Conservation (phyloP, 2,113 vertebrate species). For the Anarrhichthys ocellatus region DNA sequence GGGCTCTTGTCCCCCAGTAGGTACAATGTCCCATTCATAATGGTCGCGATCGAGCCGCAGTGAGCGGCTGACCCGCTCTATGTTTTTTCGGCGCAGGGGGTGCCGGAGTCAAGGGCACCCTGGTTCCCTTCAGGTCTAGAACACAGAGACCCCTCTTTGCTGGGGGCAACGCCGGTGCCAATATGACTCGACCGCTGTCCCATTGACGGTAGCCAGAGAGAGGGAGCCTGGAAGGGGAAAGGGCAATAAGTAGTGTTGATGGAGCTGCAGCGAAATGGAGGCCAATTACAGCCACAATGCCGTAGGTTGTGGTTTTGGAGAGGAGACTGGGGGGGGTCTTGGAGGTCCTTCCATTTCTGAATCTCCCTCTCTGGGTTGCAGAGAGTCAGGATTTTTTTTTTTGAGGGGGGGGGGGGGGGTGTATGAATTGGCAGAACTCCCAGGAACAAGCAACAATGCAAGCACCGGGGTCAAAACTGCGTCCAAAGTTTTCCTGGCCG, state of each 20-base stretch:
- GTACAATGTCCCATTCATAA: conserved; percentile 83
- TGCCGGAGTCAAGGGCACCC: conserved; percentile 51
- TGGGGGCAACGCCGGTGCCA: conserved; percentile 26
- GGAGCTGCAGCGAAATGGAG: conserved; percentile 50
- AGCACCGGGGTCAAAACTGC: conserved; percentile 57
- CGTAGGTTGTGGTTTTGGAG: conserved; percentile 47
- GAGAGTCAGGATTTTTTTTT: conserved; percentile 26
- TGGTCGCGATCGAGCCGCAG: conserved; percentile 29
- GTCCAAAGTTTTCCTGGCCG: conserved; percentile 71
- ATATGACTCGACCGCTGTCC: neutral
- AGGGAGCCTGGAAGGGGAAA: conserved; percentile 7
- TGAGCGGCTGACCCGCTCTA: conserved; percentile 57
- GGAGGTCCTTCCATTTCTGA: conserved; percentile 40
- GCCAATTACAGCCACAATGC: conserved; percentile 62
- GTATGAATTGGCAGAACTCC: conserved; percentile 58
- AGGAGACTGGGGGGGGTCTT: conserved; percentile 10
- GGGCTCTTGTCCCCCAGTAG: conserved; percentile 69
- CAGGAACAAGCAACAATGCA: conserved; percentile 67
- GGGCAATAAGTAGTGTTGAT: conserved; percentile 36
- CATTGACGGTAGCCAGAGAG: conserved; percentile 47
- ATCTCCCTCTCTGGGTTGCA: conserved; percentile 40
- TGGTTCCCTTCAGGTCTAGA: conserved; percentile 41
- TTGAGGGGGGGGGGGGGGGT: too few relatives aligned
- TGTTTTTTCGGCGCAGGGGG: conserved; percentile 41
- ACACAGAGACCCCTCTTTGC: conserved; percentile 43